Percentiles rank a stretch among this genome's conserved stretches.
phyloP scores from a whole-genome alignment of 2,113 vertebrate species.

The Pelecanoides urinatrix region DNA sequence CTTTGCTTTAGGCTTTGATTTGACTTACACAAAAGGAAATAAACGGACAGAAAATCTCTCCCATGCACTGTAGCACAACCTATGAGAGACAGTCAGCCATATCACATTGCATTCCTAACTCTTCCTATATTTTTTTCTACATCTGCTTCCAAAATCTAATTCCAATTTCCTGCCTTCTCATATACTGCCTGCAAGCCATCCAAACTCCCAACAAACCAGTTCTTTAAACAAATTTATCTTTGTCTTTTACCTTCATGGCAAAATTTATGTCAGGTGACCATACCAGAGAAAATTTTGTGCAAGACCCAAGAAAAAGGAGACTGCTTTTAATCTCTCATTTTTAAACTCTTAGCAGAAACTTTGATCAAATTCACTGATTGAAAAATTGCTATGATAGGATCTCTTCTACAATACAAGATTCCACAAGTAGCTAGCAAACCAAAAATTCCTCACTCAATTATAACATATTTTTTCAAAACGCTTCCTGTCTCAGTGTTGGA shows the following conservation, averaged over 20 bases:
- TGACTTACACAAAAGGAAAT: neutral
- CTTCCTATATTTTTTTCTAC: neutral
- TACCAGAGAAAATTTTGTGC: neutral
- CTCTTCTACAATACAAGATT: neutral
- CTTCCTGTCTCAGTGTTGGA: neutral
- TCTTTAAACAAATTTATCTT: neutral
- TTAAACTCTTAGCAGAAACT: neutral
- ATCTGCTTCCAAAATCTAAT: neutral
- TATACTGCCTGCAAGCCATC: neutral
- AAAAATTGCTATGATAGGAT: neutral
- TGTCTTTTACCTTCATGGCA: neutral
- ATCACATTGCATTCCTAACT: neutral
- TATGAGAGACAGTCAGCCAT: neutral
- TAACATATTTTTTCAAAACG: neutral
- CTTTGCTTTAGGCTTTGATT: neutral
- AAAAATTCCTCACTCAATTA: neutral
- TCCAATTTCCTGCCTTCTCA: neutral
- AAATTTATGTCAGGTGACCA: neutral
- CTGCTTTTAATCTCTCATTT: neutral
- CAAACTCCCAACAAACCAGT: neutral
- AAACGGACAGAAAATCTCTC: neutral
- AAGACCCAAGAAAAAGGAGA: neutral
- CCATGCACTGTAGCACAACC: neutral
- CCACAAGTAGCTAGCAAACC: neutral
- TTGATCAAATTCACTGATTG: neutral